These are phyloP conservation scores for Mesoligia furuncula DNA, from an alignment of 2,888 invertebrate species.

Conservation along the genomic window DNA sequence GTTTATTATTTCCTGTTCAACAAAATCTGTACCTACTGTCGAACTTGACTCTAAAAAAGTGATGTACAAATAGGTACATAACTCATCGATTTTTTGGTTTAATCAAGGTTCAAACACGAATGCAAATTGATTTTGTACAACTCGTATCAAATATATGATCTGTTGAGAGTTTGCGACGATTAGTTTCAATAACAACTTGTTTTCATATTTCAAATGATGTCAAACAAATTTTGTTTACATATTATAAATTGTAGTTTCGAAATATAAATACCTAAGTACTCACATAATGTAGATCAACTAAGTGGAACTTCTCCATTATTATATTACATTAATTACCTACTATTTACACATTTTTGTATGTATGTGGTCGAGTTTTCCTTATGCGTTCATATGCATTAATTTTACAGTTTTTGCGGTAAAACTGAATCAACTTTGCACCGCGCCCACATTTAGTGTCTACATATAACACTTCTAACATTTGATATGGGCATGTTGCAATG, in stretches of 20 bases:
- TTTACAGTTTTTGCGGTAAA: slow-evolving; percentile 30
- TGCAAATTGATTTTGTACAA: slow-evolving; percentile 24
- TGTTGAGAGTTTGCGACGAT: slow-evolving; percentile 5
- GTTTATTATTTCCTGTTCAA: slow-evolving; percentile 84
- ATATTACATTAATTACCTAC: slow-evolving; percentile 14
- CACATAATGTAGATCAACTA: slow-evolving; percentile 39
- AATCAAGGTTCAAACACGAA: slow-evolving; percentile 2
- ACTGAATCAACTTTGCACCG: slow-evolving; percentile 47
- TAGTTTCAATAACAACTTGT: slow-evolving; percentile 52
- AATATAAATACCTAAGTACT: slow-evolving; percentile 45
- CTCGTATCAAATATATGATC: slow-evolving; percentile 20
- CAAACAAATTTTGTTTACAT: slow-evolving; percentile 45
- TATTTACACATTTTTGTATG: slow-evolving; percentile 1
- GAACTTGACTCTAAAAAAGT: slow-evolving; percentile 72
- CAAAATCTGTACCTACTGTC: slow-evolving; percentile 66
- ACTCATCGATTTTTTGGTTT: slow-evolving; percentile 25
- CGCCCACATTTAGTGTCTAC: slow-evolving; percentile 20
- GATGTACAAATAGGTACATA: slow-evolving; percentile 8
- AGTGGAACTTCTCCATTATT: slow-evolving; percentile 33
- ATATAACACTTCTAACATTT: slow-evolving; percentile 30
- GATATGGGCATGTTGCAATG: slow-evolving; percentile 44
- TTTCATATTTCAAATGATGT: slow-evolving; percentile 49
- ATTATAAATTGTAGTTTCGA: slow-evolving; percentile 29
- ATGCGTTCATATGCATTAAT: not conserved
- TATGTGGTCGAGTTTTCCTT: slow-evolving; percentile 17